Evolutionary conservation across 1,140 invertebrate species (phyloP), one percentile per base, ranked within the genome.

Genomic region (Elysia chlorotica): DNA sequence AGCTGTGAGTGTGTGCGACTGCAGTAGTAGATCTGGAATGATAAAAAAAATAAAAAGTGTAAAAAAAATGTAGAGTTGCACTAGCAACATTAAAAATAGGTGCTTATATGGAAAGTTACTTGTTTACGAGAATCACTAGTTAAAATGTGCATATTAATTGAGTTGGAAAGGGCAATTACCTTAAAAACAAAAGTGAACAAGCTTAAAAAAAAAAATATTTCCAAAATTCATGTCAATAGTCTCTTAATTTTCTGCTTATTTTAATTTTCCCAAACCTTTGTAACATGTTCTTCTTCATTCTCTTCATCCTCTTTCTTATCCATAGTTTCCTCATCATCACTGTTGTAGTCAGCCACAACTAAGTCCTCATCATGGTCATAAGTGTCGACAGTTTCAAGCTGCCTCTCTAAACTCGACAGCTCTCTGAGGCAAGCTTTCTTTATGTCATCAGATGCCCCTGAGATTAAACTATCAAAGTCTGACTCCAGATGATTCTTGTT

Each of bases 1-100:
- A 99, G 87, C 85, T 99, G 97, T 10, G 96, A 98, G 89, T 99
- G 97, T 36, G 97, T 99, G 85, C 97, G 90, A 76, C 96, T 98
- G 81, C 95, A 96, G 88, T 95, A 98, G 81, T 93, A 96, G 75
- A 99, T 93, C 92, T 97, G 88, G 5, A 90, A 90, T 74, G 63
- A 65, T 56, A 78, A 10, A 63, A 63, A 63, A 10, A 59, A 59
- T n/a, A 10, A 25, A 25, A 10, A 48, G 41, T 10, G n/a, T 48
- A n/a, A 48, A 48, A 48, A n/a, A 10, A 48, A 10, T 48, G 41
- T 48, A n/a, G 41, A n/a, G n/a, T 48, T 14, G 10, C 41, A 48
- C 41, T 48, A 48, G 10, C 10, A 14, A 48, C n/a, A 48, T 10
- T n/a, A 48, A 48, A 14, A n/a, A 48, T 48, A 48, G n/a, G n/a